A percentile compares a stretch with the other conserved stretches of the same genome.
phyloP scores from a whole-genome alignment of 1,140 invertebrate species.

The Pseudomyrmex gracilis region DNA sequence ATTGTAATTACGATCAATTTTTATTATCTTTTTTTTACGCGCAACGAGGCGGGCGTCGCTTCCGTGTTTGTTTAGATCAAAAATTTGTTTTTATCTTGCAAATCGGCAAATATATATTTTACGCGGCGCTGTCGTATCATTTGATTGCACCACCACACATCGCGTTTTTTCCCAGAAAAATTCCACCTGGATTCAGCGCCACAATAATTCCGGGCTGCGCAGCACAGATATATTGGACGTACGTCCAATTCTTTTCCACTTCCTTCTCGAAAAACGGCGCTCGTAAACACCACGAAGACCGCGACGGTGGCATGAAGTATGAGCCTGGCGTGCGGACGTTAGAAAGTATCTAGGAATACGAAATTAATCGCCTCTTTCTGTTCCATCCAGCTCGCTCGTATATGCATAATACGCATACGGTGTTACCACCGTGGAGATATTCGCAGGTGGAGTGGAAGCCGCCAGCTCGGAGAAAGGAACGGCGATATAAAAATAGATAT shows the following conservation, averaged over 20 bases:
- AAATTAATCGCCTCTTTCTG: constrained; percentile 77
- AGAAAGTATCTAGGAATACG: constrained; percentile 80
- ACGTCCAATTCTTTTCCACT: constrained; percentile 63
- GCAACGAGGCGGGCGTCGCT: too few species aligned
- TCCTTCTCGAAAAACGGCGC: constrained; percentile 63
- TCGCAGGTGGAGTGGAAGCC: constrained; percentile 61
- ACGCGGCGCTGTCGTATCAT: neutral
- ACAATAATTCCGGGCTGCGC: constrained; percentile 55
- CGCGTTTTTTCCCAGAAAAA: constrained; percentile 16
- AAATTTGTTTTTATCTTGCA: too few species aligned
- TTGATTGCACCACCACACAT: constrained; percentile 17
- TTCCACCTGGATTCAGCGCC: constrained; percentile 13
- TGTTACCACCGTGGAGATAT: constrained; percentile 53
- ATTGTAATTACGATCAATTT: neutral
- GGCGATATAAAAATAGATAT: constrained; percentile 79
- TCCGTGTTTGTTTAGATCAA: neutral
- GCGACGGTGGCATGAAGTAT: constrained; percentile 70
- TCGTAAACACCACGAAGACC: constrained; percentile 69
- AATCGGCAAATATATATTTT: too few species aligned
- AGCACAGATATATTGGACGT: constrained; percentile 62
- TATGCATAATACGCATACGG: constrained; percentile 44
- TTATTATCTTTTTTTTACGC: neutral
- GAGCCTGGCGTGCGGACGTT: constrained; percentile 75
- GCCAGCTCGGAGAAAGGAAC: constrained; percentile 70
- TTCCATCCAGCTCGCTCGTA: constrained; percentile 13